A percentile compares a stretch with the other conserved stretches of the same genome.
phyloP scores from a whole-genome alignment of 2,888 invertebrate species.

The Agapetus fuscipes region DNA sequence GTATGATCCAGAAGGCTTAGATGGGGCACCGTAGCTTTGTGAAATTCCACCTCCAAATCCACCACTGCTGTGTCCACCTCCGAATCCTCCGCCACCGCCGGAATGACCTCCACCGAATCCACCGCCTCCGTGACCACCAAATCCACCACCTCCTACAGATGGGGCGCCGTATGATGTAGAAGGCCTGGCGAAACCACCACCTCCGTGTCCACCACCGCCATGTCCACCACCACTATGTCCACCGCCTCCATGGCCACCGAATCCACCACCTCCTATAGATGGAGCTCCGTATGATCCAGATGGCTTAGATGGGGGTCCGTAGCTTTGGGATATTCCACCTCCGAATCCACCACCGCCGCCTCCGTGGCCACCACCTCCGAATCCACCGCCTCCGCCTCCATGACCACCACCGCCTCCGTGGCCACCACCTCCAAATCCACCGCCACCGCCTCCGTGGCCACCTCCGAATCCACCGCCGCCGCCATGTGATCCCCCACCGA shows the following conservation, averaged over 20 bases:
- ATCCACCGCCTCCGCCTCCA: conserved; percentile 26
- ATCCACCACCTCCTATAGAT: no score
- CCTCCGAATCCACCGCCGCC: conserved; percentile 20
- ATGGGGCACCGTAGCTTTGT: conserved; percentile 40
- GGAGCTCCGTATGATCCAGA: conserved; percentile 26
- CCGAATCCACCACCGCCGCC: conserved; percentile 25
- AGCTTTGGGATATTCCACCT: conserved; percentile 34
- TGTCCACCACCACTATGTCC: conserved; percentile 21
- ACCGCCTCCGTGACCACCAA: conserved; percentile 16
- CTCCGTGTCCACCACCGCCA: no score
- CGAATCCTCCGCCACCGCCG: conserved; percentile 21
- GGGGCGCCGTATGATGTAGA: conserved; percentile 30
- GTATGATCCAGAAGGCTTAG: conserved; percentile 21
- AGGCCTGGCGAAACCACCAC: conserved; percentile 18
- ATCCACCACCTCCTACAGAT: conserved; percentile 22
- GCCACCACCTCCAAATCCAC: conserved; percentile 26
- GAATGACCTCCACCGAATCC: conserved; percentile 20
- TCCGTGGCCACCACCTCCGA: conserved; percentile 24
- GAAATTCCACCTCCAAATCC: conserved; percentile 33
- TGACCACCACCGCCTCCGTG: conserved; percentile 28
- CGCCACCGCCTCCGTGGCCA: conserved; percentile 21
- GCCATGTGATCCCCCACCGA: conserved; percentile 20
- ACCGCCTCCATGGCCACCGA: conserved; percentile 19
- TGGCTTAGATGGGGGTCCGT: conserved; percentile 34
- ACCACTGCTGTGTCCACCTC: conserved; percentile 13